These are phyloP conservation scores for Aurelia sp. DNA, from an alignment of 30 jellyfish, hydroid and myxozoan species.

Conservation along the genomic window DNA sequence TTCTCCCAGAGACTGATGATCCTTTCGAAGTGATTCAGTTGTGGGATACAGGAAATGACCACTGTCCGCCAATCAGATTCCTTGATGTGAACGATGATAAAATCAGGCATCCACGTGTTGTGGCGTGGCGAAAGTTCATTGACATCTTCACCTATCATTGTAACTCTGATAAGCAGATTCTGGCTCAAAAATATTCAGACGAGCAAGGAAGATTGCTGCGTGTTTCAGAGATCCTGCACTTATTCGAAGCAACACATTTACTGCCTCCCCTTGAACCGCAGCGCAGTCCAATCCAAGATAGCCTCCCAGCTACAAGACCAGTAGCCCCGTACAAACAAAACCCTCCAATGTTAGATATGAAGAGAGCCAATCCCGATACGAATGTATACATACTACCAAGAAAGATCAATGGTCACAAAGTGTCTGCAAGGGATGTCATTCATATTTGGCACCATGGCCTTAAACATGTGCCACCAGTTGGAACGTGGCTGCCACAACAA, in stretches of 20 bases:
- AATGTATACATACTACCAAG: conserved; percentile 76
- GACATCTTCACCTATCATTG: conserved; percentile 79
- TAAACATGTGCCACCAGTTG: conserved; percentile 81
- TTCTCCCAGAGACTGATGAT: conserved; percentile 32
- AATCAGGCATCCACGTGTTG: conserved; percentile 26
- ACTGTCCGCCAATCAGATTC: conserved; percentile 71
- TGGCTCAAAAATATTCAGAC: conserved; percentile 73
- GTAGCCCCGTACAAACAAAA: conserved; percentile 25
- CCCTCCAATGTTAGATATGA: conserved; percentile 42
- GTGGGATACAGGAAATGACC: conserved; percentile 74
- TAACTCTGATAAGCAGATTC: conserved; percentile 61
- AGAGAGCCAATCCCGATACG: conserved; percentile 15
- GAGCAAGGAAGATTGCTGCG: conserved; percentile 83
- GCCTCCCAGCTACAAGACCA: neutral
- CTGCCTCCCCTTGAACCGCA: conserved; percentile 18
- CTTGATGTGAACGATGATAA: conserved; percentile 53
- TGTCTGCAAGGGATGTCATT: conserved; percentile 87
- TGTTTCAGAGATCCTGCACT: conserved; percentile 70
- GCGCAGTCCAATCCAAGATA: neutral
- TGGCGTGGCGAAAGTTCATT: conserved; percentile 87
- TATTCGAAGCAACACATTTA: conserved; percentile 33
- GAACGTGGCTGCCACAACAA: conserved; percentile 87
- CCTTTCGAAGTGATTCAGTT: conserved; percentile 31
- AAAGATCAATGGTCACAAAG: conserved; percentile 89
- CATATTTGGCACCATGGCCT: conserved; percentile 87